Percentiles rank a stretch among this genome's conserved stretches.
These are phyloP conservation scores for Halesus radiatus DNA, from an alignment of 1,140 invertebrate species.

Conservation along the genomic window DNA sequence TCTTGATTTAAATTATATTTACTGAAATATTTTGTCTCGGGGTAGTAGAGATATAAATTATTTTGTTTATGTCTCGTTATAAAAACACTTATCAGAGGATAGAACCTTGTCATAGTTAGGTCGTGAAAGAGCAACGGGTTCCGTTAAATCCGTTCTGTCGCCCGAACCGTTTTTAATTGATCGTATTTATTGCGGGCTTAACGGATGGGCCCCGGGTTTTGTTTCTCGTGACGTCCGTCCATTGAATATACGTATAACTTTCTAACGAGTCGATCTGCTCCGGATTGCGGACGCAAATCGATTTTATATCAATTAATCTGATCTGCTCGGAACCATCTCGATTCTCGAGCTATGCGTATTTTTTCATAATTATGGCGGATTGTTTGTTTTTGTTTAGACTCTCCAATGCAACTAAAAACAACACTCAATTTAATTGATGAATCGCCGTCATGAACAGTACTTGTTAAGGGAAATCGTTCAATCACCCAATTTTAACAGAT, in stretches of 20 bases:
- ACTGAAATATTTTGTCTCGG: too few relatives aligned
- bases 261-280: constrained; percentile 40
- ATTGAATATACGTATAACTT: constrained; percentile 44
- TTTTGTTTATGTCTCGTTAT: too few relatives aligned
- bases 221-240: constrained; percentile 39
- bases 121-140: constrained; percentile 20
- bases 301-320: constrained; percentile 49
- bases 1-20: too few relatives aligned
- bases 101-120: too few relatives aligned
- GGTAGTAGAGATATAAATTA: too few relatives aligned
- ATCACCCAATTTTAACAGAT: too few relatives aligned
- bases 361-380: neutral
- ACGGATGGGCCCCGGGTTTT: constrained; percentile 43
- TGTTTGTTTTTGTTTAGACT: neutral
- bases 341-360: constrained; percentile 13
- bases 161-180: constrained; percentile 40
- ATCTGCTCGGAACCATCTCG: constrained; percentile 28
- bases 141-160: constrained; percentile 26
- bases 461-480: too few relatives aligned
- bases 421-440: too few relatives aligned
- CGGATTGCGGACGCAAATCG: constrained; percentile 46
- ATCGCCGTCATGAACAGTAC: too few relatives aligned
- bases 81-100: too few relatives aligned
- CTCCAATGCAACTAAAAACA: too few relatives aligned
- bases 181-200: constrained; percentile 43